phyloP scores from a whole-genome alignment of 2,888 invertebrate species.

The Cylloceria caligata region DNA sequence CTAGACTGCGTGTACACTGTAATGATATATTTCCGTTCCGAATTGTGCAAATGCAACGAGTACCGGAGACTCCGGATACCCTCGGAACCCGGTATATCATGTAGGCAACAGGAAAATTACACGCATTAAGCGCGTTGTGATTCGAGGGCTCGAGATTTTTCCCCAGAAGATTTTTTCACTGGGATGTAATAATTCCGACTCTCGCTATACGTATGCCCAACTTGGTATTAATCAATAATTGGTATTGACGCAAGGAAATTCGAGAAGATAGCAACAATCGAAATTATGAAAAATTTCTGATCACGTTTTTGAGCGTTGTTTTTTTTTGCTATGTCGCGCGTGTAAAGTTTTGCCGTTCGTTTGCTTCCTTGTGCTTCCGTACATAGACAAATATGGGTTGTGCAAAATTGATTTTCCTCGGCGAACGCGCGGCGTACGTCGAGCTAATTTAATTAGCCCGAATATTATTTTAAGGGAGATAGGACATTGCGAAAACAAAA shows the following conservation, averaged over 20 bases:
- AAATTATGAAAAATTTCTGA: constrained; percentile 1
- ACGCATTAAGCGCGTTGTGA: constrained; percentile 35
- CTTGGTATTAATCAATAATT: neutral
- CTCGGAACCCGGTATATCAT: constrained; percentile 19
- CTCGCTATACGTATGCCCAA: neutral
- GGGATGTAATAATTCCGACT: neutral
- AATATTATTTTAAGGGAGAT: constrained; percentile 52
- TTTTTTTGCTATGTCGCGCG: neutral
- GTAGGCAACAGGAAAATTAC: constrained; percentile 56
- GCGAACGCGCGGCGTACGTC: constrained; percentile 20
- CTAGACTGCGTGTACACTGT: constrained; percentile 18
- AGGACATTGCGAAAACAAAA: constrained; percentile 27
- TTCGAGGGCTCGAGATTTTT: constrained; percentile 27
- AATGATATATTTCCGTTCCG: constrained; percentile 74
- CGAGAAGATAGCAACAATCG: neutral
- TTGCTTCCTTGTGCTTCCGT: neutral
- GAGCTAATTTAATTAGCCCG: constrained; percentile 53
- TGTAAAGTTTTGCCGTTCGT: constrained; percentile 7
- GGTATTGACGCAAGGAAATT: neutral
- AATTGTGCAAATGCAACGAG: constrained; percentile 62
- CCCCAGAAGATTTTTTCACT: neutral
- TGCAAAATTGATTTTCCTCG: constrained; percentile 41
- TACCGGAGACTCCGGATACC: constrained; percentile 6
- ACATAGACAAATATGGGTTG: neutral
- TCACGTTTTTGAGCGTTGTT: too few species aligned